phyloP scores from a whole-genome alignment of 1,140 invertebrate species.

The Scaptodrosophila lebanonensis region DNA sequence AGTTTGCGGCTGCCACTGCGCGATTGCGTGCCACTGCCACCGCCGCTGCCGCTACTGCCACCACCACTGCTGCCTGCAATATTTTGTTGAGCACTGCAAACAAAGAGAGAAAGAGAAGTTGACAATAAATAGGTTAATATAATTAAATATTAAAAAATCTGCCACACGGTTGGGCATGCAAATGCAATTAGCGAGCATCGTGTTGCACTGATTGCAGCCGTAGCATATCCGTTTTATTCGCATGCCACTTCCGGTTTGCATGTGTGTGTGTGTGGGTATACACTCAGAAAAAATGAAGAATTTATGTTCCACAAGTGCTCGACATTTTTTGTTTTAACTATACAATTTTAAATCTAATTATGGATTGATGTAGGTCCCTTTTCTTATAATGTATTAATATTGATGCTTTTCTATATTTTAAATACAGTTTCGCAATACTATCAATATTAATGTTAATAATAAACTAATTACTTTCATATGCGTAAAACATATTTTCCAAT shows the following conservation, averaged over 20 bases:
- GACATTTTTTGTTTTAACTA: too few species aligned
- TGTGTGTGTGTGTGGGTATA: neutral
- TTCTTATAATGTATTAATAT: too few species aligned
- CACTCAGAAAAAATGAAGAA: too few species aligned
- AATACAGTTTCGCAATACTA: too few species aligned
- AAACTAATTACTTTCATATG: too few species aligned
- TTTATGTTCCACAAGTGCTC: too few species aligned
- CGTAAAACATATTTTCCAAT: too few species aligned
- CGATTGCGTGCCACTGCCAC: constrained; percentile 61
- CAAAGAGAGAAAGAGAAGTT: constrained; percentile 29
- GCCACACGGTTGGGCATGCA: constrained; percentile 25
- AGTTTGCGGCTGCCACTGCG: constrained; percentile 73
- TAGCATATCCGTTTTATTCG: constrained; percentile 54
- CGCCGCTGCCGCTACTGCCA: constrained; percentile 79
- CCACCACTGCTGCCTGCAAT: constrained; percentile 81
- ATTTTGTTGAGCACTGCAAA: constrained; percentile 66
- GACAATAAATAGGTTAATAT: constrained; percentile 67
- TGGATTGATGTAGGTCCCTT: too few species aligned
- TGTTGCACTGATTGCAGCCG: neutral
- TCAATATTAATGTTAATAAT: too few species aligned
- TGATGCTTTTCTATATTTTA: too few species aligned
- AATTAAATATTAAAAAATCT: constrained; percentile 55
- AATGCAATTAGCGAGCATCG: constrained; percentile 49
- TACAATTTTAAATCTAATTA: too few species aligned
- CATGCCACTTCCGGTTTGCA: constrained; percentile 15